Evolutionary conservation across 2,113 vertebrate genomes (phyloP).

Genomic region (Canis aureus): DNA sequence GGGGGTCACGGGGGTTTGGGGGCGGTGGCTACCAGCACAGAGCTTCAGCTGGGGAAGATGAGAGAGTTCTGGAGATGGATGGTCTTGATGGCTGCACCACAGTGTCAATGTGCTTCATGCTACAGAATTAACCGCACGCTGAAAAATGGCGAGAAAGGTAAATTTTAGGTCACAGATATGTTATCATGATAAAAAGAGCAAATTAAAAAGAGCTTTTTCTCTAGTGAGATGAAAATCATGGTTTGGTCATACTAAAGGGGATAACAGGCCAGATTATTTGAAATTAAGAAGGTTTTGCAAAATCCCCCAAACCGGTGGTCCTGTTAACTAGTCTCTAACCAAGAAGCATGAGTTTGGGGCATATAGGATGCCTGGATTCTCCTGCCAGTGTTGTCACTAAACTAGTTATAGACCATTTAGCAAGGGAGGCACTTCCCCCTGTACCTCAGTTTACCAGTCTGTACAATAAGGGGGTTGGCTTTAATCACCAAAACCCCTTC

Average conservation of each 20-base stretch:
- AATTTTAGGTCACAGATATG: neutral
- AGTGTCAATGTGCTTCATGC: too few species aligned
- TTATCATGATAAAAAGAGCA: neutral
- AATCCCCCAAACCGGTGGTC: neutral
- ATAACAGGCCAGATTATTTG: neutral
- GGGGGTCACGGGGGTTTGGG: neutral
- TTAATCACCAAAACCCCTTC: neutral
- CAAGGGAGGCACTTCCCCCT: neutral
- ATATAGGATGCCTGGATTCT: neutral
- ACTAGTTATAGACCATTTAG: neutral
- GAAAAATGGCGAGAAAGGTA: neutral
- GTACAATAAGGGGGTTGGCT: neutral
- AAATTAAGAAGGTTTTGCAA: neutral
- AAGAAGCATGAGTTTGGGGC: neutral
- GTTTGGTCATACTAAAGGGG: neutral
- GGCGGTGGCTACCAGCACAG: neutral
- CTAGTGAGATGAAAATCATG: neutral
- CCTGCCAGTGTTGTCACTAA: neutral
- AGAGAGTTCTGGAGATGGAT: neutral
- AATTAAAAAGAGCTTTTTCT: neutral
- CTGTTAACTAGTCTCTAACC: neutral
- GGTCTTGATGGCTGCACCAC: neutral
- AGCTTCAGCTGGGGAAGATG: neutral
- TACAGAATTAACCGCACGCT: neutral
- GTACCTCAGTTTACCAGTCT: neutral